A percentile compares a stretch with the other conserved stretches of the same genome.
Evolutionary conservation across 2,888 invertebrate genomes (phyloP).

Genomic region (Rhamphomyia laevipes): DNA sequence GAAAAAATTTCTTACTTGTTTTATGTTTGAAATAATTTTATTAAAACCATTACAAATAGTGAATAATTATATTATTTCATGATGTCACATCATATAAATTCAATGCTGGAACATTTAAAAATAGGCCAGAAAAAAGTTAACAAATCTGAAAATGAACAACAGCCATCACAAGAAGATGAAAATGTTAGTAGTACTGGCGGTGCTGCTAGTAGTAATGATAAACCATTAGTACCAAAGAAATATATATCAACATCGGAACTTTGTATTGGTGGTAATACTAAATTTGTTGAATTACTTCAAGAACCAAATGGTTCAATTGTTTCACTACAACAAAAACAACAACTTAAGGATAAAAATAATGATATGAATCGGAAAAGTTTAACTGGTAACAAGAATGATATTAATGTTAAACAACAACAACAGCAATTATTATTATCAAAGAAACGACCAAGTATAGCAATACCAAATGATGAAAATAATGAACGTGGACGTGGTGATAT

Average conservation of each 20-base stretch:
- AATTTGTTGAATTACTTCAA: too few species aligned
- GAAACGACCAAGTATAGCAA: slow-evolving; percentile 12
- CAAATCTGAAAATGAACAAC: background rate
- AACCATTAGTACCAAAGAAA: too few species aligned
- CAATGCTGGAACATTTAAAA: slow-evolving; percentile 34
- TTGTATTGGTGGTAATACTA: background rate
- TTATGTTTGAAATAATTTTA: too few species aligned
- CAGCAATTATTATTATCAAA: slow-evolving; percentile 3
- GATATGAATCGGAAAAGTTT: too few species aligned
- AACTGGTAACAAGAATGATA: background rate
- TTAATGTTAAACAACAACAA: background rate
- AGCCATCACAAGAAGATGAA: background rate
- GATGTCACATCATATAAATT: slow-evolving; percentile 35
- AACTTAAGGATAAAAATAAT: background rate
- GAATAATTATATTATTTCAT: slow-evolving; percentile 13
- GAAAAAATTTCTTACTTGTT: too few species aligned
- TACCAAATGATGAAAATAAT: slow-evolving; percentile 18
- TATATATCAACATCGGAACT: background rate
- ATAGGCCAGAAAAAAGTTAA: slow-evolving; percentile 20
- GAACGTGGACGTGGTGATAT: slow-evolving; percentile 21
- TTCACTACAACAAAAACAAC: background rate
- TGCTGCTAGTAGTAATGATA: background rate
- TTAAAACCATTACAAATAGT: too few species aligned
- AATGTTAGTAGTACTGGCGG: background rate
- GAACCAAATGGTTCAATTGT: too few species aligned